phyloP scores from a whole-genome alignment of 2,888 invertebrate species.

The Liposcelis brunnea region DNA sequence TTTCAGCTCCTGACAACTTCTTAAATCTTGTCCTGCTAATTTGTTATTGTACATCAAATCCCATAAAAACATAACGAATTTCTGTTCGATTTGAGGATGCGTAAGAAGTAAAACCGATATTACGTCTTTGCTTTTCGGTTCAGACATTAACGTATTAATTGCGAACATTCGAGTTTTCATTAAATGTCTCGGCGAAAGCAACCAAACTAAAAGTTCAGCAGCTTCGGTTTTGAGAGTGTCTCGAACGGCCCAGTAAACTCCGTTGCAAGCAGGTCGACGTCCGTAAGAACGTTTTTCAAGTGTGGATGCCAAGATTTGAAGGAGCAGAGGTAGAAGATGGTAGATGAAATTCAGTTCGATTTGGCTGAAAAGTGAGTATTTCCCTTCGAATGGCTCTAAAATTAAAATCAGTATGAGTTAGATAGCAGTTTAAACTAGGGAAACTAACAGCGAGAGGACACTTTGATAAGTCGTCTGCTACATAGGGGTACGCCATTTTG shows the following conservation, averaged over 20 bases:
- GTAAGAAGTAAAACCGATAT: slow-evolving; percentile 26
- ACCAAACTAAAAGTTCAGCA: slow-evolving; percentile 30
- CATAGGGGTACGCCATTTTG: no score
- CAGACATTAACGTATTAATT: slow-evolving; percentile 28
- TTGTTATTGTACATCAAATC: slow-evolving; percentile 25
- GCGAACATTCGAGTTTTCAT: slow-evolving; percentile 28
- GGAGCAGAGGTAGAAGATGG: slow-evolving; percentile 32
- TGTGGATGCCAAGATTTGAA: slow-evolving; percentile 20
- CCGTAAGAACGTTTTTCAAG: slow-evolving; percentile 4
- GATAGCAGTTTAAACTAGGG: no score
- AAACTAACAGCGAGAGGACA: no score
- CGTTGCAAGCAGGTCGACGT: slow-evolving; percentile 6
- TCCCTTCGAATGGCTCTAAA: slow-evolving; percentile 15
- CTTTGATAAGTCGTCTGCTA: no score
- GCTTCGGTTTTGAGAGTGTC: slow-evolving; percentile 27
- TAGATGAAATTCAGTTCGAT: slow-evolving; percentile 27
- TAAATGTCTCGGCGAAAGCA: slow-evolving; percentile 29
- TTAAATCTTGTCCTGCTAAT: slow-evolving; percentile 26
- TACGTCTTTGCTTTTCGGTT: slow-evolving; percentile 28
- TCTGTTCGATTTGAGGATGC: slow-evolving; percentile 30
- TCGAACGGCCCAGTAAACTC: slow-evolving; percentile 22
- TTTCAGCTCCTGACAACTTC: slow-evolving; percentile 27
- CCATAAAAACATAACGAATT: slow-evolving; percentile 30
- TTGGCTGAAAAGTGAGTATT: slow-evolving; percentile 23
- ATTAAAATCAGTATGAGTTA: background rate